Base-by-base conservation (phyloP, 2,113 vertebrate species). In the Mesitornis unicolor region DNA sequence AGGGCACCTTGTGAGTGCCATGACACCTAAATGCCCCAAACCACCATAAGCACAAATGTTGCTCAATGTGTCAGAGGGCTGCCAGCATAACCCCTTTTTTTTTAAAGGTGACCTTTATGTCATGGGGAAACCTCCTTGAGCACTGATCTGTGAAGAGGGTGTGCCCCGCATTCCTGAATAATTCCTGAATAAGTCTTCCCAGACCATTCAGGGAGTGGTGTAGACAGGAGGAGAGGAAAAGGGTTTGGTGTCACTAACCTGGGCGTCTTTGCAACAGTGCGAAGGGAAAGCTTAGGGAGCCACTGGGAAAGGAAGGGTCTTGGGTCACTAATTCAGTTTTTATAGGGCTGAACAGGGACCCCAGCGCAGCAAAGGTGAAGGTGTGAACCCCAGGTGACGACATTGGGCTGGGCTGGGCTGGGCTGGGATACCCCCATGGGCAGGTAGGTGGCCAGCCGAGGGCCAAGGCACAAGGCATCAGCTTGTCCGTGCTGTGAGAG, bases 21-120 rank as follows among this genome's bases (percentile, higher is more conserved):
- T 6, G 60, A 31, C 61, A 73, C 64, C 10, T 33, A n/a, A 47
- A 6, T 16, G 21, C 16, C 64, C 54, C 22, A 89, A 59, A 12
- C 10, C 24, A 38, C n/a, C 13, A 0, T 36, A n/a, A 48, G 26
- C 29, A 94, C 65, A 60, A 12, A 45, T 0, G 0, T 3, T 13
- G 2, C 1, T 35, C 48, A 38, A 35, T 2, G 1, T 3, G 9
- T 18, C 3, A 1, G 64, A 61, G 71, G 45, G 47, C 75, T 88
- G 53, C 35, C 61, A 78, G 74, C 26, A 18, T 19, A 33, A 53
- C 24, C 33, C 21, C 31, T 56, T 16, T 40, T 16, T 40, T 61
- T 17, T 14, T 20, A 71, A 47, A 75, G 56, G 20, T 84, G 74
- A 61, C 48, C 42, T 84, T 81, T 33, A 17, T 14, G 17, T 51